Percentiles rank a stretch among this genome's conserved stretches.
These are phyloP conservation scores for Hypothenemus hampei DNA, from an alignment of 1,140 invertebrate genomes.

Conservation along the genomic window DNA sequence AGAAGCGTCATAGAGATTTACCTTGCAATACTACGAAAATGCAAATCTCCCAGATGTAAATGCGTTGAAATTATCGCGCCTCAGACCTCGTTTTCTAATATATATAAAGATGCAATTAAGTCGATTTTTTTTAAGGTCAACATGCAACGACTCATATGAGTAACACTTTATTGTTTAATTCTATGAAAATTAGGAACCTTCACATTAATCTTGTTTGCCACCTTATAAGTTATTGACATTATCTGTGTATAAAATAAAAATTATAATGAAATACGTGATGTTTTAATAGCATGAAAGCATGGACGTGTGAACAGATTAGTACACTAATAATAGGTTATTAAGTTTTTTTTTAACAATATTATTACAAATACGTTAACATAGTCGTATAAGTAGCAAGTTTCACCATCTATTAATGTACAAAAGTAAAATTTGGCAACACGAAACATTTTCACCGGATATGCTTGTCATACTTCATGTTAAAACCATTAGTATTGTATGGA, in stretches of 20 bases:
- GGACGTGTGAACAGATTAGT: too few species aligned
- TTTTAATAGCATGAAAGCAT: too few species aligned
- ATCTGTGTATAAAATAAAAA: too few species aligned
- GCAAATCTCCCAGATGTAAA: slow-evolving; percentile 2
- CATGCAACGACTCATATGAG: slow-evolving; percentile 11
- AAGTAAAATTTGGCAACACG: too few species aligned
- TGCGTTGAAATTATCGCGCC: neutral
- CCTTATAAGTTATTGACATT: too few species aligned
- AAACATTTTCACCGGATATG: slow-evolving; percentile 27
- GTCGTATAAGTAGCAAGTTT: too few species aligned
- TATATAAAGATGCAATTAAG: slow-evolving; percentile 7
- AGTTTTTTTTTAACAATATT: too few species aligned
- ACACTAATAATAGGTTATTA: too few species aligned
- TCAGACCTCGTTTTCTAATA: neutral
- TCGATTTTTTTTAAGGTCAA: slow-evolving; percentile 12
- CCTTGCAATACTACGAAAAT: slow-evolving; percentile 2
- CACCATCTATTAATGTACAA: too few species aligned
- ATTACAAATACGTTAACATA: too few species aligned
- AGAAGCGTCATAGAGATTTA: slow-evolving; percentile 5
- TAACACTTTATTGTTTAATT: slow-evolving; percentile 13
- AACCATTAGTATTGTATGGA: slow-evolving; percentile 15
- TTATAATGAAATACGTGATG: too few species aligned
- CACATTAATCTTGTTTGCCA: slow-evolving; percentile 9
- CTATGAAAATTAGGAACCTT: slow-evolving; percentile 16
- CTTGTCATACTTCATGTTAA: slow-evolving; percentile 22